Conservation (phyloP, 2,113 vertebrate species). For the Eolophus roseicapilla region DNA sequence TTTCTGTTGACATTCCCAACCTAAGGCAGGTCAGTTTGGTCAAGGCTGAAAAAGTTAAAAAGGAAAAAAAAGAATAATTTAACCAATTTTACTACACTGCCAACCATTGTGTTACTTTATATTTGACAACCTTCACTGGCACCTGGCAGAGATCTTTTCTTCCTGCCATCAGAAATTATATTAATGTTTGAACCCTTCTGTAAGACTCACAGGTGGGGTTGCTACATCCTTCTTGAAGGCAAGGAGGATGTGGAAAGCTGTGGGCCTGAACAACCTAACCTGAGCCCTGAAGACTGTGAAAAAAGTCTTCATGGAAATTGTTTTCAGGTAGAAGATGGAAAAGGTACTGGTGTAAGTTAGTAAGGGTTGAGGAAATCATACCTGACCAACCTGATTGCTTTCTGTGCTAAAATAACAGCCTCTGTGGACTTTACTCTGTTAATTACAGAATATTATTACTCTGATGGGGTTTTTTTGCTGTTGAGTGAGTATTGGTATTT, state of each 20-base stretch:
- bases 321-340: neutral
- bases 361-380: neutral
- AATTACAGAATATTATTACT: neutral
- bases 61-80: neutral
- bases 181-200: neutral
- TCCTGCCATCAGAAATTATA: neutral
- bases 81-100: neutral
- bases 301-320: accelerated
- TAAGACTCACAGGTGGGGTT: neutral
- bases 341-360: neutral
- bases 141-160: neutral
- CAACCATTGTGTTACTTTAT: slow-evolving; percentile 20
- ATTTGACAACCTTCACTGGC: neutral
- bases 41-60: slow-evolving; percentile 9
- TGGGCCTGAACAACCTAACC: neutral
- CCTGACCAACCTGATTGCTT: neutral
- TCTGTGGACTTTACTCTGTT: neutral
- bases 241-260: neutral
- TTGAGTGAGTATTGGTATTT: neutral
- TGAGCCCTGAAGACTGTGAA: neutral
- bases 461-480: neutral
- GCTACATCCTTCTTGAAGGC: neutral
- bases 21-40: neutral
- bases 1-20: neutral
- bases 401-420: neutral